Evolutionary conservation across 2,888 invertebrate genomes (phyloP), one percentile per base, ranked within the genome.

Genomic region (Acanthosepion esculentum): DNA sequence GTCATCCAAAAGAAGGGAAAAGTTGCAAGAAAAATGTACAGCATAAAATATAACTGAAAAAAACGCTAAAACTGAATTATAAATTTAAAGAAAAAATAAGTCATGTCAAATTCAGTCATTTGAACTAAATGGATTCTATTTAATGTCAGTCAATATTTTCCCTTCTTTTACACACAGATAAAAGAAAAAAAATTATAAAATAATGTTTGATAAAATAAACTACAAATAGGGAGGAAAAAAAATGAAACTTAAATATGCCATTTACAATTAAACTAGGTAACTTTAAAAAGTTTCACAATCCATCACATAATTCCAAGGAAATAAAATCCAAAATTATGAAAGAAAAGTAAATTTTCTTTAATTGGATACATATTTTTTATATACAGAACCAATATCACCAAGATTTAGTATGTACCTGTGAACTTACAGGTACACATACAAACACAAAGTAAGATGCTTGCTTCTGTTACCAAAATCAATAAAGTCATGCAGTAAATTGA

Each of bases 281-380:
- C n/a, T 93, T 50, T 41, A 29, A 23, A 50, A 20, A 23, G 15
- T 48, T 12, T 12, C 48, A 50, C 93, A 29, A 50, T 53, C 93
- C 48, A 93, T 48, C 48, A 93, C 12, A 53, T 18, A 48, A 10
- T 93, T 50, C 20, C 93, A 93, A 50, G 26, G 53, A 93, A 93
- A 93, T 53, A 48, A 93, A 93, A 48, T 93, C 93, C 41, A 93
- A 93, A n/a, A 53, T 93, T 92, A 92, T 29, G 48, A n/a, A 92
- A 29, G 41, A 93, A 53, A 20, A 48, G 33, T 50, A 29, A 53
- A 93, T 48, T 93, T n/a, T 48, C 26, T n/a, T 41, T 41, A 41
- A 41, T 29, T 93, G 10, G 8, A 26, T 15, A 41, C 26, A 48
- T 20, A 20, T 8, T 59, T 6, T 55, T 18, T 55, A 55, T 59